phyloP scores from a whole-genome alignment of 2,888 invertebrate species.

The Trichopoda pennipes region DNA sequence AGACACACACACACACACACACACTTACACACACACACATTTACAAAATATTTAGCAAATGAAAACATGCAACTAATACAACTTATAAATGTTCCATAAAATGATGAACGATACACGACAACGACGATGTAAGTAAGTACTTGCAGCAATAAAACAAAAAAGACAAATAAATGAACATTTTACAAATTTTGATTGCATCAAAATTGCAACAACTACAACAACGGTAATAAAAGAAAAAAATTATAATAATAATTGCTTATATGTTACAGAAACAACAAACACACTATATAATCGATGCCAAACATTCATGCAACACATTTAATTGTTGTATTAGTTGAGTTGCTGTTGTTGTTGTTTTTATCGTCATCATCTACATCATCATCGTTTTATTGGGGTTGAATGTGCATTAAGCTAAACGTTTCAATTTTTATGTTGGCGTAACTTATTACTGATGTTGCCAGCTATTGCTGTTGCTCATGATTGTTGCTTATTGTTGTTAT shows the following conservation, averaged over 20 bases:
- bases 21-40: no score
- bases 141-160: slow-evolving; percentile 12
- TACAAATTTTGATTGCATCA: slow-evolving; percentile 64
- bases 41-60: slow-evolving; percentile 14
- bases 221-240: not conserved
- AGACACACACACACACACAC: no score
- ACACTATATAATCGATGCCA: slow-evolving; percentile 10
- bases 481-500: not conserved
- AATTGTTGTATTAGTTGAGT: slow-evolving; percentile 13
- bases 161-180: slow-evolving; percentile 31
- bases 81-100: slow-evolving; percentile 12
- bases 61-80: slow-evolving; percentile 14
- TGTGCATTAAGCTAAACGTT: slow-evolving; percentile 55
- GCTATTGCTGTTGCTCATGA: slow-evolving; percentile 7
- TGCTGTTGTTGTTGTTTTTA: slow-evolving; percentile 6
- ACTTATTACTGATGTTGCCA: slow-evolving; percentile 37
- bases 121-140: not conserved
- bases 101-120: slow-evolving; percentile 20
- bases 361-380: no score
- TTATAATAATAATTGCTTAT: slow-evolving; percentile 53
- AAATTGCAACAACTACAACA: slow-evolving; percentile 44
- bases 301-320: slow-evolving; percentile 28
- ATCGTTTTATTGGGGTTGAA: slow-evolving; percentile 28
- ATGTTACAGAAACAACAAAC: slow-evolving; percentile 33
- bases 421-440: slow-evolving; percentile 57